A percentile compares a stretch with the other conserved stretches of the same genome.
These are phyloP conservation scores for Chionomys nivalis DNA, from an alignment of 2,113 vertebrate species.

Conservation along the genomic window DNA sequence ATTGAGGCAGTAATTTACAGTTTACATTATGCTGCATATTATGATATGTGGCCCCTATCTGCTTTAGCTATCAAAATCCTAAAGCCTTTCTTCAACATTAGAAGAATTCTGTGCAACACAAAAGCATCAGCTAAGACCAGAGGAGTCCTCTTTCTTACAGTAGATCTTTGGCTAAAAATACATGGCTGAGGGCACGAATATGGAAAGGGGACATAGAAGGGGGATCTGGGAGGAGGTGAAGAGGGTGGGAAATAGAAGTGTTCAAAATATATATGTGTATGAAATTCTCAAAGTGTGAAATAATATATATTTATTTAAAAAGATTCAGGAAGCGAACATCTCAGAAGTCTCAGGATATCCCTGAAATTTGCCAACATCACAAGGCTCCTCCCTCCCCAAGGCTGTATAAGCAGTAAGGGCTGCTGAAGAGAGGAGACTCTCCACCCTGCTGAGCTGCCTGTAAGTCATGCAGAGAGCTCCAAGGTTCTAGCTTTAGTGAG, in stretches of 20 bases:
- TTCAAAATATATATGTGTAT: too few species aligned
- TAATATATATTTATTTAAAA: neutral
- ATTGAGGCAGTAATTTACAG: neutral
- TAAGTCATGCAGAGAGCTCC: neutral
- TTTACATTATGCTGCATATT: neutral
- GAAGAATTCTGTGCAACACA: neutral
- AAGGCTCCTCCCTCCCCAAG: neutral
- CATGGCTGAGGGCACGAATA: too few species aligned
- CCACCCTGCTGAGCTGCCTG: too few species aligned
- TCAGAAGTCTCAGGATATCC: neutral
- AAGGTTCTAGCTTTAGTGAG: too few species aligned
- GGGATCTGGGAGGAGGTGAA: neutral
- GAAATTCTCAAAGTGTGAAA: neutral
- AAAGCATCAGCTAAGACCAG: neutral
- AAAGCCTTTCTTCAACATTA: neutral
- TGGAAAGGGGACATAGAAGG: too few species aligned
- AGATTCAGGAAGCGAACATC: neutral
- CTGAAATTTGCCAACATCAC: neutral
- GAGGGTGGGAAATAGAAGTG: neutral
- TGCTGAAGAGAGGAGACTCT: neutral
- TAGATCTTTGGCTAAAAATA: neutral
- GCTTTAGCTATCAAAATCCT: neutral
- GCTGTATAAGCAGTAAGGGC: neutral
- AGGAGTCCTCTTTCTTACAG: neutral
- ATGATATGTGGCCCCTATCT: neutral